Conservation (phyloP, 2,113 vertebrate genomes). For the Speoplatyrhinus poulsoni region DNA sequence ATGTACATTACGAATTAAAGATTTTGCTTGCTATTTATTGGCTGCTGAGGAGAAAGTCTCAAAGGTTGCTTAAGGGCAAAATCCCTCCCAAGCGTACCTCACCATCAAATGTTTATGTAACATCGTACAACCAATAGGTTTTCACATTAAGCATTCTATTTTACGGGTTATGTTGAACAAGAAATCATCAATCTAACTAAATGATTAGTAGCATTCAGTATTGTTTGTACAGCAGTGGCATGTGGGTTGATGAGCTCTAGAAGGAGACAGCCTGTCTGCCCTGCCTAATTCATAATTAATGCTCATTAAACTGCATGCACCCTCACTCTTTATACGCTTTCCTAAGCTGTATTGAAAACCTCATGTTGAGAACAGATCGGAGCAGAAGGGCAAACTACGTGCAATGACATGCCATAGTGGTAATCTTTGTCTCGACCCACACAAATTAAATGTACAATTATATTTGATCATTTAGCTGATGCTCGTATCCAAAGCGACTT, state of each 20-base stretch:
- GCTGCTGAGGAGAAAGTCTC: slow-evolving; percentile 42
- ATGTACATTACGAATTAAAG: no score
- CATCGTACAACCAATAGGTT: slow-evolving; percentile 34
- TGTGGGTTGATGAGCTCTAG: slow-evolving; percentile 47
- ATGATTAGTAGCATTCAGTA: not conserved
- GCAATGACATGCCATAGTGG: not conserved
- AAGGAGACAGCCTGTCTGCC: slow-evolving; percentile 30
- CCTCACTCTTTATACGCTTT: slow-evolving; percentile 7
- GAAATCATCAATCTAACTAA: no score
- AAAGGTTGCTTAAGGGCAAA: slow-evolving; percentile 37
- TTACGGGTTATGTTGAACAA: not conserved
- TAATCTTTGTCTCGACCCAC: not conserved
- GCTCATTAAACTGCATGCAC: slow-evolving; percentile 46
- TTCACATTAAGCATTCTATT: slow-evolving; percentile 39
- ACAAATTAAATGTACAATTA: no score
- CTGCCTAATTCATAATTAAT: slow-evolving; percentile 67
- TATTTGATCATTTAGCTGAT: no score
- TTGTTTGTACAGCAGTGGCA: no score
- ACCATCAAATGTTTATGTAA: slow-evolving; percentile 36
- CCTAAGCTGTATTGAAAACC: not conserved
- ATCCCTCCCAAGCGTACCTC: not conserved
- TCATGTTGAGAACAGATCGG: not conserved
- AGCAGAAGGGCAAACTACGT: not conserved
- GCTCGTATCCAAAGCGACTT: no score
- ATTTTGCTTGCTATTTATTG: slow-evolving; percentile 8